Evolutionary conservation across 2,888 invertebrate genomes (phyloP), one percentile per base, ranked within the genome.

Genomic region (Napeogenes sylphis): DNA sequence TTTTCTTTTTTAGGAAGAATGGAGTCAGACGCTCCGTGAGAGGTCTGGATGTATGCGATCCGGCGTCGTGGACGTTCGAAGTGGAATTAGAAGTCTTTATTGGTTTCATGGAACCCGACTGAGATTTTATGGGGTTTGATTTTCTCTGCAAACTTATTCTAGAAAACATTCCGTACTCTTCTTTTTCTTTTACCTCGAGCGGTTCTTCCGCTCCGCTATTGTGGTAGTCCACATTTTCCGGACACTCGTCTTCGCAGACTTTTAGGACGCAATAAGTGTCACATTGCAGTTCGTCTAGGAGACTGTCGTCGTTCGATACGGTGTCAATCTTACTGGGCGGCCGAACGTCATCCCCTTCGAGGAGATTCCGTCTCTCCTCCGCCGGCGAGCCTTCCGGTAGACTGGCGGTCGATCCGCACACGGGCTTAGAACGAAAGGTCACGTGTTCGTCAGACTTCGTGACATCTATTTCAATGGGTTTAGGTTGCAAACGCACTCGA

Each of bases 381-480:
- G 66, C 45, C 38, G 60, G 61, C 46, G 68, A 56, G 21, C 70
- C 68, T 32, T 71, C 71, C 35, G 73, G 73, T 8, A 75, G 70
- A 56, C 75, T 75, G 61, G 67, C 65, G 45, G 71, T 66, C 38
- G 76, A 75, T 63, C 72, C 95, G 92, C 61, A 80, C 95, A 94
- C 65, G 94, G 84, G 62, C 13, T 70, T 70, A 10, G 61, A 67
- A 4, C 62, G 58, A 6, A 68, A 67, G 38, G 62, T 60, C 3
- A 66, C 81, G 95, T 95, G 62, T 94, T 85, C 75, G 94, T 94
- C 45, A 93, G 94, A 86, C 95, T 95, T 66, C 94, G 87, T 54
- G 93, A 93, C 79, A 94, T 94, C 91, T 87, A 75, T 82, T 86
- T 75, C 76, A 45, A 65, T 63, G 6, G 76, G 76, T 61, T 73